phyloP scores from a whole-genome alignment of 2,797 vertebrate genomes.

The Dipus sagitta region DNA sequence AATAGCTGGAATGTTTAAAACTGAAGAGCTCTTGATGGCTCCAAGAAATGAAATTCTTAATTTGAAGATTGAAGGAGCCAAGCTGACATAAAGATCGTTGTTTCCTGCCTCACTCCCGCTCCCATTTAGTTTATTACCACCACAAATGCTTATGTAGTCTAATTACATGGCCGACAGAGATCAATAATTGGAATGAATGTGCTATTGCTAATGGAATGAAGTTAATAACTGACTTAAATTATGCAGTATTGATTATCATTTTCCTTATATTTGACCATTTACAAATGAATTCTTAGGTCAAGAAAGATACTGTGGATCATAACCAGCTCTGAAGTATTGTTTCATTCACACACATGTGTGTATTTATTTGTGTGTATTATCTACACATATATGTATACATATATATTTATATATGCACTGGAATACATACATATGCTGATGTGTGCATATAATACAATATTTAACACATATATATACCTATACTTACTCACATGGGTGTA shows the following conservation, averaged over 20 bases:
- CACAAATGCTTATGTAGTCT: slow-evolving; percentile 18
- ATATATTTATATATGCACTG: not conserved
- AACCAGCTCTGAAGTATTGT: slow-evolving; percentile 18
- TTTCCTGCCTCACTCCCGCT: not conserved
- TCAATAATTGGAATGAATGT: slow-evolving; percentile 84
- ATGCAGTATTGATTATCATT: slow-evolving; percentile 88
- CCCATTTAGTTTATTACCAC: slow-evolving; percentile 1
- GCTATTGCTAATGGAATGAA: slow-evolving; percentile 89
- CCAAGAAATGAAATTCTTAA: not conserved
- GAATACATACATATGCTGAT: not conserved
- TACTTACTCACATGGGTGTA: not conserved
- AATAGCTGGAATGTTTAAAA: not conserved
- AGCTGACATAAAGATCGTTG: not conserved
- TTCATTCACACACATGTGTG: not conserved
- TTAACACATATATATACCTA: not conserved
- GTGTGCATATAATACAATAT: not conserved
- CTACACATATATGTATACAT: not conserved
- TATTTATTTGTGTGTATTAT: not conserved
- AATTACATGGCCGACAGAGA: slow-evolving; percentile 74
- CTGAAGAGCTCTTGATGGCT: not conserved
- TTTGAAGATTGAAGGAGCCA: not conserved
- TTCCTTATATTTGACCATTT: slow-evolving; percentile 81
- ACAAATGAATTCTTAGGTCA: slow-evolving; percentile 52
- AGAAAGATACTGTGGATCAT: not conserved
- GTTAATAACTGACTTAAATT: slow-evolving; percentile 86